Percentiles rank a stretch among this genome's conserved stretches.
phyloP scores from a whole-genome alignment of 2,113 vertebrate genomes.

The Lethenteron reissneri region DNA sequence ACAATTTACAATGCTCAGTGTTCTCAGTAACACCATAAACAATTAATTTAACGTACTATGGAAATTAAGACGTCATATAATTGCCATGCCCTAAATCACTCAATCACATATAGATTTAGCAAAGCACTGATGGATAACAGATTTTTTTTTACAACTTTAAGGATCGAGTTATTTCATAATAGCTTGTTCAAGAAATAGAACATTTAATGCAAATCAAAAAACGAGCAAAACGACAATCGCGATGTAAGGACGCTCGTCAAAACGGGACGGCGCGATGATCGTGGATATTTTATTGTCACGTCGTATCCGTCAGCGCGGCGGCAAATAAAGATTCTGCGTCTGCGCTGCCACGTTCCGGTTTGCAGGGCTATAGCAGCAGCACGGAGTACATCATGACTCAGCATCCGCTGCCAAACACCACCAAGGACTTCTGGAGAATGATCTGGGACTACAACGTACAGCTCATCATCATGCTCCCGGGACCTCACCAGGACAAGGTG shows the following conservation, averaged over 20 bases:
- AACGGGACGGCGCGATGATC: no score
- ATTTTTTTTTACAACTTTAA: no score
- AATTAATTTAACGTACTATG: no score
- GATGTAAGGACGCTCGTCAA: no score
- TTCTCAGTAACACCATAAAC: no score
- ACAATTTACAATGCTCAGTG: no score
- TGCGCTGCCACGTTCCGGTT: conserved; percentile 18
- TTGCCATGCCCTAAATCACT: neutral
- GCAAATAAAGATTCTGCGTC: neutral
- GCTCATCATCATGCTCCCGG: conserved; percentile 58
- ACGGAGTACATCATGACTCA: conserved; percentile 81
- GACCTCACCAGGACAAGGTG: no score
- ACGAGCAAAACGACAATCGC: neutral
- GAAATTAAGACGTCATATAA: no score
- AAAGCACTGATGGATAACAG: neutral
- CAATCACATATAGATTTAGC: neutral
- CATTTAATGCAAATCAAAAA: neutral
- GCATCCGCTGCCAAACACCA: conserved; percentile 55
- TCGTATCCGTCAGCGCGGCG: neutral
- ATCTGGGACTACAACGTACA: conserved; percentile 81
- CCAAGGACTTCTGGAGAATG: conserved; percentile 92
- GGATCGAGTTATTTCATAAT: no score
- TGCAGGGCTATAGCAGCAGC: conserved; percentile 59
- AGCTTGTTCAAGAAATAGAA: neutral
- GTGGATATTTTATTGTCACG: neutral